Base-by-base conservation (phyloP, 1,140 invertebrate genomes). In the Gryllus bimaculatus region DNA sequence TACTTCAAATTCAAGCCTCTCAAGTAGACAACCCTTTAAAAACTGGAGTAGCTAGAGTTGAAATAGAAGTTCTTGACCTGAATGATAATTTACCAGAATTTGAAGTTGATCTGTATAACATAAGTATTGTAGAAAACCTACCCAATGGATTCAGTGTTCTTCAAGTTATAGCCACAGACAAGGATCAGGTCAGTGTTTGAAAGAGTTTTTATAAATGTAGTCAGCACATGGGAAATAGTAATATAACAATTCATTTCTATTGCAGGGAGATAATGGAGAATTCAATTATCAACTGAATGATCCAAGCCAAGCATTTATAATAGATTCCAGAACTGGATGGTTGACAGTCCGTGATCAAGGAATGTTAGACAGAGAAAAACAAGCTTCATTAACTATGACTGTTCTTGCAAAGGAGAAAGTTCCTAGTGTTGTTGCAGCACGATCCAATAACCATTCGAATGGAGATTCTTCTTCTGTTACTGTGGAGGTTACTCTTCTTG, bases 61-160 rank as follows among this genome's bases (percentile, higher is more conserved):
- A 95, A 84, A 86, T 96, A 0, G 91, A 94, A 84, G 86, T 96
- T 0, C 82, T 93, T 12, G 94, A 96, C 83, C 83, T 96, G 0
- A 96, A 96, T 83, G 94, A 96, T 83, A 95, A 95, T 84, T 84
- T 93, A 20, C 94, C 94, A 0, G 91, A 94, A 81, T 96, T 96
- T 80, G 94, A 95, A 85, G 93, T 94, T 0, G 94, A 95, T 82
- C 90, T 94, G 81, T 96, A 96, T 83, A 96, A 96, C 81, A 95
- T 96, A 73, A 96, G 94, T 81, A 96, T 96, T 77, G 94, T 96
- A 75, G 95, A 96, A 84, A 96, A 96, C 85, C 86, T 96, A 49
- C 95, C 95, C 0, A 94, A 94, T 82, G 94, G 94, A 80, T 91
- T 94, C 82, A 94, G 93, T 83, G 93, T 95, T 0, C 84, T 94